phyloP scores from a whole-genome alignment of 2,113 vertebrate species.

The Pangasianodon hypophthalmus region DNA sequence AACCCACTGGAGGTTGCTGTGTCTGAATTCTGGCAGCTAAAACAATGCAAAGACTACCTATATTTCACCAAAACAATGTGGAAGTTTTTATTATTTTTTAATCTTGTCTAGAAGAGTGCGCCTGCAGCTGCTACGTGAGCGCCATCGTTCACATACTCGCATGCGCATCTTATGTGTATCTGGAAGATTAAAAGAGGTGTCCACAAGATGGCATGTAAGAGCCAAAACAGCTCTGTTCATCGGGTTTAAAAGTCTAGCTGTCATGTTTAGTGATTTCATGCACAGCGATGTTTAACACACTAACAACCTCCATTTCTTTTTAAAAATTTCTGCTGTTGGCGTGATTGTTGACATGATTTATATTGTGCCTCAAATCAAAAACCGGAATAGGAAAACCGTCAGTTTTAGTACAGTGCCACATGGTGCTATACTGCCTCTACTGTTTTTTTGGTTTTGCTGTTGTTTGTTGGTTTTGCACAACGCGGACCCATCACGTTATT shows the following conservation, averaged over 20 bases:
- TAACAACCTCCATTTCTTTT: not conserved
- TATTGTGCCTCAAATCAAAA: not conserved
- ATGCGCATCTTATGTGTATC: not conserved
- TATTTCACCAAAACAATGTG: not conserved
- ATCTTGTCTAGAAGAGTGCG: not conserved
- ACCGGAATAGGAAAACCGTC: not conserved
- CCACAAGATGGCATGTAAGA: not conserved
- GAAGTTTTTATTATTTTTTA: not conserved
- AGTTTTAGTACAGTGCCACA: not conserved
- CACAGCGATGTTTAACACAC: not conserved
- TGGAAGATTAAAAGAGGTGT: not conserved
- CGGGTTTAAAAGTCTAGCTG: not conserved
- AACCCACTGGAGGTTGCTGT: not conserved
- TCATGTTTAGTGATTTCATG: not conserved
- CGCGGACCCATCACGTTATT: no score
- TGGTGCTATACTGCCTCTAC: not conserved
- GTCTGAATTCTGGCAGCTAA: not conserved
- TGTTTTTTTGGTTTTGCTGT: not conserved
- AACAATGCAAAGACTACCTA: not conserved
- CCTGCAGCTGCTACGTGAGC: not conserved
- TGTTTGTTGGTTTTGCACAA: not conserved
- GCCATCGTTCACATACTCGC: not conserved
- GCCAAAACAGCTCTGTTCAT: not conserved
- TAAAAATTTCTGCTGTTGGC: not conserved
- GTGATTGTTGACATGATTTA: not conserved